Percentiles rank a stretch among this genome's conserved stretches.
These are phyloP conservation scores for Meteorus cinctellus DNA, from an alignment of 2,888 invertebrate genomes.

Conservation along the genomic window DNA sequence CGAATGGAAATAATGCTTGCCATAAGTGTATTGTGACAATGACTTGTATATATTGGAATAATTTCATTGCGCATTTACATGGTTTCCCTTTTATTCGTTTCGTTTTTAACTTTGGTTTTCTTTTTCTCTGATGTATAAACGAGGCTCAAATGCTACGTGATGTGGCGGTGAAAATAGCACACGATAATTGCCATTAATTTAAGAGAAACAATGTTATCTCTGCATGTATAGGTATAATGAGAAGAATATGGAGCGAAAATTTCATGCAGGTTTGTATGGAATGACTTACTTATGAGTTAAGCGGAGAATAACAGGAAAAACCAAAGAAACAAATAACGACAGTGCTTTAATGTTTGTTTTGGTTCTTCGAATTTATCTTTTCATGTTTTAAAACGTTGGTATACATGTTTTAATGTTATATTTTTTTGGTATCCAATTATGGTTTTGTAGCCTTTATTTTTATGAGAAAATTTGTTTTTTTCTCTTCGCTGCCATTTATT, in stretches of 20 bases:
- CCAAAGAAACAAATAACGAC: not conserved
- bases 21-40: not conserved
- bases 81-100: not conserved
- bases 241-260: not conserved
- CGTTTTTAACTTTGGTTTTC: not conserved
- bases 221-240: not conserved
- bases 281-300: not conserved
- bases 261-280: not conserved
- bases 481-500: not conserved
- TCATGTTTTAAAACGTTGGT: not conserved
- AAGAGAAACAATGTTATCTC: not conserved
- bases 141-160: conserved; percentile 22
- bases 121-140: conserved; percentile 10
- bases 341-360: not conserved
- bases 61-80: not conserved
- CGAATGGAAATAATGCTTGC: not conserved
- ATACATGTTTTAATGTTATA: not conserved
- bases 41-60: not conserved
- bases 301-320: not conserved
- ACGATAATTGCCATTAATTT: conserved; percentile 33
- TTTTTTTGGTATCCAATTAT: not conserved
- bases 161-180: conserved; percentile 10
- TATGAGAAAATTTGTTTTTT: not conserved
- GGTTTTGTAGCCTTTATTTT: not conserved
- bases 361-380: not conserved